Conservation (phyloP, 2,888 invertebrate species). For the Tiliacea citrago region DNA sequence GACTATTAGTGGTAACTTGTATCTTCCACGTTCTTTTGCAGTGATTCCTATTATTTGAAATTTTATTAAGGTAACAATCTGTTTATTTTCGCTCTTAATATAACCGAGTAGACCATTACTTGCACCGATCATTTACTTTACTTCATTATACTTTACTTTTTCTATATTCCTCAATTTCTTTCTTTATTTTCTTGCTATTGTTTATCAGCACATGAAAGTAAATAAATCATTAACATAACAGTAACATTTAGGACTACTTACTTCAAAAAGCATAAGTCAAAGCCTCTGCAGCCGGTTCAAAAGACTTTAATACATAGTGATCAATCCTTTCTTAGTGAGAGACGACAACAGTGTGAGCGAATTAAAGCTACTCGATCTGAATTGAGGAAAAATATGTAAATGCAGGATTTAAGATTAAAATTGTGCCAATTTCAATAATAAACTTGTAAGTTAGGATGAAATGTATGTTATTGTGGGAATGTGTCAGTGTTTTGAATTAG, state of each 20-base stretch:
- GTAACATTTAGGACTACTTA: slow-evolving; percentile 69
- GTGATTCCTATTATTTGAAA: slow-evolving; percentile 72
- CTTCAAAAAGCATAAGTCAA: slow-evolving; percentile 73
- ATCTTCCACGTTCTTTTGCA: slow-evolving; percentile 76
- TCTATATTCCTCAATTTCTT: slow-evolving; percentile 72
- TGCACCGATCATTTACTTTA: slow-evolving; percentile 80
- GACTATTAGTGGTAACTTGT: slow-evolving; percentile 69
- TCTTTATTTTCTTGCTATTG: slow-evolving; percentile 80
- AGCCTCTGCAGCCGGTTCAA: slow-evolving; percentile 86
- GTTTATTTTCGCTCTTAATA: slow-evolving; percentile 36
- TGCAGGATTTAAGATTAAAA: slow-evolving; percentile 24
- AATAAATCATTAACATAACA: slow-evolving; percentile 72
- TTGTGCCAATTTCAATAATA: slow-evolving; percentile 12
- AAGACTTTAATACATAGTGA: slow-evolving; percentile 62
- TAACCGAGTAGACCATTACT: slow-evolving; percentile 69
- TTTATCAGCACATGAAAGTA: slow-evolving; percentile 91
- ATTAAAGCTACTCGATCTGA: slow-evolving; percentile 81
- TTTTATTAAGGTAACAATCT: slow-evolving; percentile 41
- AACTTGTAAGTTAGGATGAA: slow-evolving; percentile 35
- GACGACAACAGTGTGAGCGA: slow-evolving; percentile 60
- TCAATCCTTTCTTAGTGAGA: slow-evolving; percentile 44
- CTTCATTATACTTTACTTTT: slow-evolving; percentile 71
- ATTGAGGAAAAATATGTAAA: slow-evolving; percentile 85
- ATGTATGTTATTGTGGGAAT: slow-evolving; percentile 33
- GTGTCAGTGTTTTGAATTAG: slow-evolving; percentile 66